Percentiles rank a stretch among this genome's conserved stretches.
Evolutionary conservation across 2,797 vertebrate species (phyloP).

Genomic region (Xenopus petersii): DNA sequence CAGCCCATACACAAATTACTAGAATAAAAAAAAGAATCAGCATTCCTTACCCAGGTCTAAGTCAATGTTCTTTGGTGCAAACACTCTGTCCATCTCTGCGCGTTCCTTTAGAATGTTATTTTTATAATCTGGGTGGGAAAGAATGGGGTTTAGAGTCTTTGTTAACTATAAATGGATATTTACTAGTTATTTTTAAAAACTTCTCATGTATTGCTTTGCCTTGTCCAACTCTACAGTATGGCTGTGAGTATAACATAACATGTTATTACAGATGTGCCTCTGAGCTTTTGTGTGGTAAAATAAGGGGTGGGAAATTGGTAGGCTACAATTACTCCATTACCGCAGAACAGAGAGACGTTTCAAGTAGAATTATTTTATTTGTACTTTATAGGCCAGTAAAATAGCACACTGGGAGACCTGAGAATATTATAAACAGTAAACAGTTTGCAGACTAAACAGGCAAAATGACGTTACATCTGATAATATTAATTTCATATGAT

Average conservation of each 20-base stretch:
- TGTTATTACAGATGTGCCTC: constrained; percentile 8
- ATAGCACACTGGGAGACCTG: no score
- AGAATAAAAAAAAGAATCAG: background rate
- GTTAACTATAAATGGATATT: constrained; percentile 1
- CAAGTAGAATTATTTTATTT: background rate
- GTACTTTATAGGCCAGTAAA: background rate
- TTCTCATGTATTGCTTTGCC: background rate
- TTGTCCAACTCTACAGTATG: background rate
- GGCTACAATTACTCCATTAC: background rate
- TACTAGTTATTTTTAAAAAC: background rate
- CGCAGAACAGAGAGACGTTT: background rate
- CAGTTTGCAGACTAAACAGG: no score
- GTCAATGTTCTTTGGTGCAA: constrained; percentile 80
- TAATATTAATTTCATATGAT: no score
- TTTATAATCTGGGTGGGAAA: constrained; percentile 81
- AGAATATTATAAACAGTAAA: no score
- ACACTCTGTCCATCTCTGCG: constrained; percentile 70
- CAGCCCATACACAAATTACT: constrained; percentile 45
- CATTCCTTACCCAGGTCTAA: constrained; percentile 81
- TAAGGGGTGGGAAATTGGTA: constrained; percentile 1
- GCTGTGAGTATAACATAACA: background rate
- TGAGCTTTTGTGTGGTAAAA: background rate
- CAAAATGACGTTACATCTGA: no score
- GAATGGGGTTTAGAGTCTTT: constrained; percentile 12
- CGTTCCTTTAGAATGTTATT: constrained; percentile 95